Evolutionary conservation across 2,888 invertebrate genomes (phyloP), one percentile per base, ranked within the genome.

Genomic region (Liopterus haemorrhoidalis): DNA sequence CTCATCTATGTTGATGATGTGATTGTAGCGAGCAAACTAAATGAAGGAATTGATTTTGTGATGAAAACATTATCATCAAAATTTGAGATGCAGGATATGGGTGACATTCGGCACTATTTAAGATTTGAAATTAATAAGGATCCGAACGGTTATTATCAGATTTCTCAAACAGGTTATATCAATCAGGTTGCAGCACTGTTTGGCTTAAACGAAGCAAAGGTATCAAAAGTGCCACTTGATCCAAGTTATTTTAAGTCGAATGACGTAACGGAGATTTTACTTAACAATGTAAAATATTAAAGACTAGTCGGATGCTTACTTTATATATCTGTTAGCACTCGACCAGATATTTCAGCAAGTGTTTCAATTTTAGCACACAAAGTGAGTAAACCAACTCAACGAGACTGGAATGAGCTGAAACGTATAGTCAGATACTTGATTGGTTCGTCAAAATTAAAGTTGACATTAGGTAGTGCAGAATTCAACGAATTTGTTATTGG

Each of bases 391-490:
- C 59, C 59, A 18, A 50, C 49, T 20, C 12, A 46, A 27, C 41
- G 11, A 15, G 59, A 62, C 46, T 59, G 58, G 56, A 52, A 31
- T 4, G 57, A 59, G 49, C 43, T 54, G 14, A 60, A 57, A 47
- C 50, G 58, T 42, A 44, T 59, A 2, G 16, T 50, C 1, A 44
- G 52, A 14, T 59, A 59, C 19, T 33, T 58, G 19, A n/a, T n/a
- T n/a, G n/a, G n/a, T 55, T 50, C 30, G 49, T 44, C 30, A 58
- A 56, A 5, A 48, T 25, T 21, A 15, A 53, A 14, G 21, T n/a
- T n/a, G 3, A 43, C 50, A 43, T 33, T 56, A 41, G 48, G 5
- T 12, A 43, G 19, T 11, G 37, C 22, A 16, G 38, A 15, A 20
- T 14, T 9, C n/a, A 15, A 33, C 5, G 32, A 4, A 11, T 8